phyloP scores from a whole-genome alignment of 2,888 invertebrate species.

The Stenchaetothrips biformis region DNA sequence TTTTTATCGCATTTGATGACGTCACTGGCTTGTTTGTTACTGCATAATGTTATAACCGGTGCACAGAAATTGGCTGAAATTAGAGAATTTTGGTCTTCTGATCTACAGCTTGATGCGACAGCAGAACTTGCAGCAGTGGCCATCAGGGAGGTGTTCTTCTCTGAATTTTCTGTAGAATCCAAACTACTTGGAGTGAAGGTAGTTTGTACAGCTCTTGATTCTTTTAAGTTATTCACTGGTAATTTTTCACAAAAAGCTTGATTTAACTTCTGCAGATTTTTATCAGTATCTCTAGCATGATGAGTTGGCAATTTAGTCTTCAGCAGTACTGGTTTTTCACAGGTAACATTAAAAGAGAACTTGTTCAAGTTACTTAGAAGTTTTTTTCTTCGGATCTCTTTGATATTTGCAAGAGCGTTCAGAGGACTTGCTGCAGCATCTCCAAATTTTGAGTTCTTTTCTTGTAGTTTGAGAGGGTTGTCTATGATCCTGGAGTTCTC shows the following conservation, averaged over 20 bases:
- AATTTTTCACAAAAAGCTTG: not conserved
- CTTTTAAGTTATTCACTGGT: not conserved
- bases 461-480: not conserved
- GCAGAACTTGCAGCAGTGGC: not conserved
- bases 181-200: not conserved
- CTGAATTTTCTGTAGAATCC: no score
- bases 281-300: no score
- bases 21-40: no score
- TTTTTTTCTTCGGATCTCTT: not conserved
- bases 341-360: not conserved
- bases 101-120: no score
- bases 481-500: not conserved
- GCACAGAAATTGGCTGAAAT: no score
- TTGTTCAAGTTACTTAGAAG: not conserved
- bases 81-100: no score
- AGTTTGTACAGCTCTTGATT: not conserved
- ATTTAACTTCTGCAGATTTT: no score
- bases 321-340: not conserved
- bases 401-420: not conserved
- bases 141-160: not conserved
- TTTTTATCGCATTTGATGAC: no score
- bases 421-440: not conserved
- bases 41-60: no score
- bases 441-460: not conserved
- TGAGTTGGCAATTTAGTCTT: no score